Percentiles rank a stretch among this genome's conserved stretches.
phyloP scores from a whole-genome alignment of 2,113 vertebrate species.

The Atrichornis clamosus region DNA sequence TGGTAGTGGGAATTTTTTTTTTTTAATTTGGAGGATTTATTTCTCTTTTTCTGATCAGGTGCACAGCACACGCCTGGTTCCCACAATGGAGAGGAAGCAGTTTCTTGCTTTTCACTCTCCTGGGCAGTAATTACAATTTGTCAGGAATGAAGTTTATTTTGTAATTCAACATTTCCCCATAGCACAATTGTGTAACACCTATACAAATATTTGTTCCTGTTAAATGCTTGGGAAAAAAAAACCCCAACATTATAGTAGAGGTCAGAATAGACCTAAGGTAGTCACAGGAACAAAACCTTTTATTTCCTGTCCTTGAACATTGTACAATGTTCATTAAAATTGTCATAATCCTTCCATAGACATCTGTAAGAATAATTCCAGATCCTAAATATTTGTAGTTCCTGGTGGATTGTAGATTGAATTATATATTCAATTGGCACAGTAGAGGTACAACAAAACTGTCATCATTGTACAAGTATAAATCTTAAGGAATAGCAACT shows the following conservation, averaged over 20 bases:
- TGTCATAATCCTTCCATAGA: neutral
- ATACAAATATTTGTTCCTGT: conserved; percentile 69
- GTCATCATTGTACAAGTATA: neutral
- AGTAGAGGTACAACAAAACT: neutral
- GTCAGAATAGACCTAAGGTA: neutral
- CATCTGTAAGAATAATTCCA: neutral
- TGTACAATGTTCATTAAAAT: neutral
- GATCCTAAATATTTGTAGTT: neutral
- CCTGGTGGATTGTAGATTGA: neutral
- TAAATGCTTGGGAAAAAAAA: conserved; percentile 14
- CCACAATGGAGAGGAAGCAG: conserved; percentile 53
- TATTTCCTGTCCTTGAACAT: neutral
- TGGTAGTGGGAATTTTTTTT: neutral
- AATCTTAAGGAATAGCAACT: neutral
- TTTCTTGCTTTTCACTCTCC: conserved; percentile 58
- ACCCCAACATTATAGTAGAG: neutral
- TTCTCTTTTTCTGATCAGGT: conserved; percentile 39
- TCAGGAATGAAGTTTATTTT: conserved; percentile 62
- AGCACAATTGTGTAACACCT: conserved; percentile 61
- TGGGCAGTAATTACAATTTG: conserved; percentile 75
- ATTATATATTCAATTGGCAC: neutral
- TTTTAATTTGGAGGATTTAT: neutral
- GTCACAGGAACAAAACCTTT: neutral
- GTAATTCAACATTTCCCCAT: conserved; percentile 68
- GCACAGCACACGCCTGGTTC: conserved; percentile 32